A percentile compares a stretch with the other conserved stretches of the same genome.
Conservation (phyloP, 2,113 vertebrate species). For the Rhinichthys klamathensis region DNA sequence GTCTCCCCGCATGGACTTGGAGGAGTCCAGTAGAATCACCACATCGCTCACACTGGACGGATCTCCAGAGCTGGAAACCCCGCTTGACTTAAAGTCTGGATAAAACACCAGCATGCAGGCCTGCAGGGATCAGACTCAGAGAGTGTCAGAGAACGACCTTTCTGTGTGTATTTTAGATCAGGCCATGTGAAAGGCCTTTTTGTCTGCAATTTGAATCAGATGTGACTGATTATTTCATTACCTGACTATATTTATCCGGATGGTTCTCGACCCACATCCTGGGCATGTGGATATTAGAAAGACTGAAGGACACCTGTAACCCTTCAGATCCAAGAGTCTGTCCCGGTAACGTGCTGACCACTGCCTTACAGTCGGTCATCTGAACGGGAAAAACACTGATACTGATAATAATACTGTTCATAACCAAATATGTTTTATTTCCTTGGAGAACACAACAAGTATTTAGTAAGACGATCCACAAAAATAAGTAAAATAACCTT, state of each 20-base stretch:
- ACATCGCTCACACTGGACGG: slow-evolving; percentile 64
- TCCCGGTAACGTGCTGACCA: slow-evolving; percentile 76
- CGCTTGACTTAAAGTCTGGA: slow-evolving; percentile 71
- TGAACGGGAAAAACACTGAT: slow-evolving; percentile 53
- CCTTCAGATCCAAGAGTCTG: slow-evolving; percentile 74
- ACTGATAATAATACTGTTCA: background rate
- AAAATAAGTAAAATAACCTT: slow-evolving; percentile 73
- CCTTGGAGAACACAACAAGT: background rate
- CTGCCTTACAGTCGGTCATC: slow-evolving; percentile 83
- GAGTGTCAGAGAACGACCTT: background rate
- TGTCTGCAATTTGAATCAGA: background rate
- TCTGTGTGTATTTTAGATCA: background rate
- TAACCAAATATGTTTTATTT: background rate
- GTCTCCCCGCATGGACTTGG: slow-evolving; percentile 82
- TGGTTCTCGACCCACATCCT: slow-evolving; percentile 90
- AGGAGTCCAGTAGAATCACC: slow-evolving; percentile 82
- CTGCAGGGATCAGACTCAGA: slow-evolving; percentile 68
- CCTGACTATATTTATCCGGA: slow-evolving; percentile 84
- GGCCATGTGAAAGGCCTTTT: background rate
- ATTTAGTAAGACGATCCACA: background rate
- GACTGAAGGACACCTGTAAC: slow-evolving; percentile 77
- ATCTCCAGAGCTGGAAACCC: slow-evolving; percentile 24
- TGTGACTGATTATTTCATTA: slow-evolving; percentile 52
- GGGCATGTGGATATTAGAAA: slow-evolving; percentile 78
- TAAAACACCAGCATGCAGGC: slow-evolving; percentile 91